Percentiles rank a stretch among this genome's conserved stretches.
Conservation (phyloP, 2,797 vertebrate genomes). For the Microctenopoma steveboyesi region DNA sequence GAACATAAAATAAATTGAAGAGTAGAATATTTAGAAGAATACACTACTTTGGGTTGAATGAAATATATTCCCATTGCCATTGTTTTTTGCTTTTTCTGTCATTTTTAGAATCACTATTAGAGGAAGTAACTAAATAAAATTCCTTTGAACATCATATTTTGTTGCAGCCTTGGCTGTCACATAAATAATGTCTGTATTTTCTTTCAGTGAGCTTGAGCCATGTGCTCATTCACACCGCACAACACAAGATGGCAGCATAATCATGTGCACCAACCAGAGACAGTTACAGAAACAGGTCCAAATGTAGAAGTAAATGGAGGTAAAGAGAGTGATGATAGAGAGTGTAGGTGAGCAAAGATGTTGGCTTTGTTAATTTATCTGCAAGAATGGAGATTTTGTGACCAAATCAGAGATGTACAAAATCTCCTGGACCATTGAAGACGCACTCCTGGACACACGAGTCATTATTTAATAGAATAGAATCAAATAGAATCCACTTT, state of each 20-base stretch:
- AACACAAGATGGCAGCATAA: constrained; percentile 52
- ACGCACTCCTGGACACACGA: no score
- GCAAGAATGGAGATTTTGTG: neutral
- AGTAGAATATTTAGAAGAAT: neutral
- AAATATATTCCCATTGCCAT: no score
- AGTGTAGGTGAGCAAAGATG: neutral
- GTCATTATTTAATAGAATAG: no score
- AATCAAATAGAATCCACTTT: no score
- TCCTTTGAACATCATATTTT: no score
- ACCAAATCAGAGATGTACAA: neutral
- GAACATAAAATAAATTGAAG: neutral
- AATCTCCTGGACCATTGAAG: neutral
- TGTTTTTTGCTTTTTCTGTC: no score
- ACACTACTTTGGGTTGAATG: no score
- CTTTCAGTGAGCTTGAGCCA: neutral
- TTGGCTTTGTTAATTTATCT: neutral
- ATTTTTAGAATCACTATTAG: no score
- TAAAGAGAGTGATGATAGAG: neutral
- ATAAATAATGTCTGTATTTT: no score
- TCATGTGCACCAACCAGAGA: neutral
- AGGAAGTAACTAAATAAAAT: no score
- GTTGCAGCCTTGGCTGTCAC: no score
- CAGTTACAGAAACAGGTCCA: neutral
- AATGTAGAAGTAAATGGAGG: neutral
- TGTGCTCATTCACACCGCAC: rapidly evolving